Evolutionary conservation across 2,797 vertebrate genomes (phyloP), one percentile per base, ranked within the genome.

Genomic region (Megaceryle alcyon): DNA sequence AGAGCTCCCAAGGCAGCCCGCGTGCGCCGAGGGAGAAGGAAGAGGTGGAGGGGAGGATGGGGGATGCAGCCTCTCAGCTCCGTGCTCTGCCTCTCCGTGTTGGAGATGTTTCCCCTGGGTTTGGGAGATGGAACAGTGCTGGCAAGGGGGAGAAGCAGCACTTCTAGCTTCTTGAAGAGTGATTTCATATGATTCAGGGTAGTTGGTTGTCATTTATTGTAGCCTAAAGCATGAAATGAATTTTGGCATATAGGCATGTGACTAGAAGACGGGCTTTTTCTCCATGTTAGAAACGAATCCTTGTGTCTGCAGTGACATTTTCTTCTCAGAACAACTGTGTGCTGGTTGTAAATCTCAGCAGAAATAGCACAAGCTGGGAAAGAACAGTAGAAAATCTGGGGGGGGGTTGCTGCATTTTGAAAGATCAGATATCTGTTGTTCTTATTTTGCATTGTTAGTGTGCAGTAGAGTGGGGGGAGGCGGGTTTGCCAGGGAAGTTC

Each of bases 41-140:
- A 43, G n/a, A 48, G 25, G 11, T 31, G 39, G 71, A 76, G 68
- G 66, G 53, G 59, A 57, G n/a, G 46, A 53, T 2, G 1, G 21
- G 63, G 31, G 41, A 6, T 1, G 1, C 41, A 88, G 28, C 44
- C 25, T 64, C 5, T 2, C 69, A 54, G 51, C 41, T 46, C 78
- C 2, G 0, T 17, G 29, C 23, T 83, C 59, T n/a, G 14, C 61
- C 14, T 54, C 43, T 43, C 46, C 2, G 0, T 11, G 2, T 19
- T 61, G 66, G 78, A 69, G 33, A 2, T 14, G 9, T 12, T 56
- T 1, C 0, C 46, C 49, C 63, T 10, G 54, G 16, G 7, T 69
- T 59, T 54, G 29, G 56, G 88, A 35, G 70, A n/a, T 1, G 10
- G 29, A 87, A 49, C 1, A 0, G 35, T 33, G 43, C 23, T 51